Conservation (phyloP, 2,113 vertebrate genomes). For the Laterallus jamaicensis region DNA sequence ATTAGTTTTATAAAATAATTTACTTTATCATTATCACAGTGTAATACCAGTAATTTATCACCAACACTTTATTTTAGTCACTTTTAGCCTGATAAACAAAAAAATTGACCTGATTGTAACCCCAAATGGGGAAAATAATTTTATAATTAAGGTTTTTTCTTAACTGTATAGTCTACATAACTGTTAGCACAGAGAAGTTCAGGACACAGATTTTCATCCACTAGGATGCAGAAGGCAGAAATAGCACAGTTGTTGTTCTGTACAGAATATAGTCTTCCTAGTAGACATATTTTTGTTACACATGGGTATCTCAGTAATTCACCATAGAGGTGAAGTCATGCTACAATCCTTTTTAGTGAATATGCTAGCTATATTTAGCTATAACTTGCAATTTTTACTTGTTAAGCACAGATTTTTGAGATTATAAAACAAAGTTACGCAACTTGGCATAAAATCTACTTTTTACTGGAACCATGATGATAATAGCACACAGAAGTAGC, state of each 20-base stretch:
- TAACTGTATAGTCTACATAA: not conserved
- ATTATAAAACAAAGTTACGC: not conserved
- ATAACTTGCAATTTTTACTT: not conserved
- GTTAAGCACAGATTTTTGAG: not conserved
- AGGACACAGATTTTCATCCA: not conserved
- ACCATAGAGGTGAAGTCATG: not conserved
- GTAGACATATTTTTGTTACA: not conserved
- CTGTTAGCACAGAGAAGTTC: not conserved
- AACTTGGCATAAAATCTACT: not conserved
- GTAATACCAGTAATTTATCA: conserved; percentile 45
- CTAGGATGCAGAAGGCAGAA: not conserved
- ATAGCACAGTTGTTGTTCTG: not conserved
- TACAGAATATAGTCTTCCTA: not conserved
- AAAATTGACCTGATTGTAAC: not conserved
- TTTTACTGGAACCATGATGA: not conserved
- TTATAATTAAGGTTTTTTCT: conserved; percentile 4
- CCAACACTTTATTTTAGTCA: conserved; percentile 20
- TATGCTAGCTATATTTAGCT: not conserved
- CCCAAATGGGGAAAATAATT: not conserved
- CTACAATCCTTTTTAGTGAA: not conserved
- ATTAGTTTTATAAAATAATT: conserved; percentile 70
- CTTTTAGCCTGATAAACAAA: conserved; percentile 52
- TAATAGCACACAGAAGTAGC: accelerated
- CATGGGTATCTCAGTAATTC: not conserved
- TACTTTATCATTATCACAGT: conserved; percentile 38